These are phyloP conservation scores for Diplogasteroides magnus DNA, from an alignment of 1,140 invertebrate genomes.

Conservation along the genomic window DNA sequence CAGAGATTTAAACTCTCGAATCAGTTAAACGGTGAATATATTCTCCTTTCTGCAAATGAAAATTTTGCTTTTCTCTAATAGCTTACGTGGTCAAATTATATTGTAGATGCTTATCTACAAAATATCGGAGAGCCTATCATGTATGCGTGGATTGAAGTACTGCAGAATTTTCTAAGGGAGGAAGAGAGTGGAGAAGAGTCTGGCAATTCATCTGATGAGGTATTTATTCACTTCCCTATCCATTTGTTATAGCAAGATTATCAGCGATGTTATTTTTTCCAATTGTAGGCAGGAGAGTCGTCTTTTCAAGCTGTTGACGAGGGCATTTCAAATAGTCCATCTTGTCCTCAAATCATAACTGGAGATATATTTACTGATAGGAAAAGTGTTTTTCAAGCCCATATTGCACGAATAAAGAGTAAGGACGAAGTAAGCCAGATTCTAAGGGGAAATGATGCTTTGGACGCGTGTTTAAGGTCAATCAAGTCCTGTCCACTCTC, in stretches of 20 bases:
- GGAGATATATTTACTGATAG: constrained; percentile 44
- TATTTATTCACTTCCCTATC: not conserved
- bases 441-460: no score
- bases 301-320: not conserved
- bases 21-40: no score
- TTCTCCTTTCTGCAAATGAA: no score
- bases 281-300: no score
- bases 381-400: constrained; percentile 54
- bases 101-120: constrained; percentile 16
- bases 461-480: constrained; percentile 44
- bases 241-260: no score
- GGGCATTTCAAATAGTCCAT: not conserved
- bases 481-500: constrained; percentile 34
- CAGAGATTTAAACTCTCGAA: no score
- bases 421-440: constrained; percentile 50
- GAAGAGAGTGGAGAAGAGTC: constrained; percentile 6
- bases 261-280: no score
- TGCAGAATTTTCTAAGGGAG: constrained; percentile 20
- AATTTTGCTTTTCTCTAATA: no score
- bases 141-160: constrained; percentile 30
- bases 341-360: constrained; percentile 26
- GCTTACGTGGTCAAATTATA: no score
- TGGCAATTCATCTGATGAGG: not conserved
- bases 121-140: constrained; percentile 35
- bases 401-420: constrained; percentile 39